Evolutionary conservation across 2,113 vertebrate genomes (phyloP).

Genomic region (Phyllostomus discolor): DNA sequence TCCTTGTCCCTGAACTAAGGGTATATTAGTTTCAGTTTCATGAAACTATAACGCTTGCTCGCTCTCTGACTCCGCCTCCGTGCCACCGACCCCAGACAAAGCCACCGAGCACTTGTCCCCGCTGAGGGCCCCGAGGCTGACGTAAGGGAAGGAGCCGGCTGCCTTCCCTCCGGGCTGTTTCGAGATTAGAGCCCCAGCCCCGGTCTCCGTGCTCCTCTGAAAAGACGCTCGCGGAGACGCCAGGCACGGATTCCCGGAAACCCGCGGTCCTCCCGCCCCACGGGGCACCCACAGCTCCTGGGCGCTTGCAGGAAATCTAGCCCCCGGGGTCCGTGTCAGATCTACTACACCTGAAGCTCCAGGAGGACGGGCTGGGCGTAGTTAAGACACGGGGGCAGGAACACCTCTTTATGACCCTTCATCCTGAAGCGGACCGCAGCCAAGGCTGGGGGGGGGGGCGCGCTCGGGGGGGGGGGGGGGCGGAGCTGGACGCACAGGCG

Average conservation of each 20-base stretch:
- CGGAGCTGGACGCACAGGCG: accelerated
- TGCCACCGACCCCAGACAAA: background rate
- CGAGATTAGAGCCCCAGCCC: background rate
- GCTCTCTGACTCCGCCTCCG: background rate
- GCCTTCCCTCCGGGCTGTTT: background rate
- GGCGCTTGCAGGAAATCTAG: background rate
- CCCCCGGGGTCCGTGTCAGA: background rate
- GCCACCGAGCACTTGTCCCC: too few species aligned
- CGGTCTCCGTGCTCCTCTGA: background rate
- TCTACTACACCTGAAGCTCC: background rate
- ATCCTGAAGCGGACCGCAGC: background rate
- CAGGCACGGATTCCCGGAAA: background rate
- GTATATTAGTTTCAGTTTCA: background rate
- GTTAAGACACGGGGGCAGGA: background rate
- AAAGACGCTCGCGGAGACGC: background rate
- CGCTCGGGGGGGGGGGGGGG: too few species aligned
- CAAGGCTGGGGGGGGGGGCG: too few species aligned
- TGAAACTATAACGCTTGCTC: background rate
- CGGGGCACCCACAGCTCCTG: background rate
- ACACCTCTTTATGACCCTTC: background rate
- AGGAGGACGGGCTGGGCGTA: background rate
- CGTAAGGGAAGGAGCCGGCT: background rate
- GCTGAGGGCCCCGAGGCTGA: background rate
- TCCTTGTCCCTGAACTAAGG: background rate
- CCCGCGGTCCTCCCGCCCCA: background rate